Conservation (phyloP, 92 coral and sea anemone species). For the Epizoanthus stellaris region DNA sequence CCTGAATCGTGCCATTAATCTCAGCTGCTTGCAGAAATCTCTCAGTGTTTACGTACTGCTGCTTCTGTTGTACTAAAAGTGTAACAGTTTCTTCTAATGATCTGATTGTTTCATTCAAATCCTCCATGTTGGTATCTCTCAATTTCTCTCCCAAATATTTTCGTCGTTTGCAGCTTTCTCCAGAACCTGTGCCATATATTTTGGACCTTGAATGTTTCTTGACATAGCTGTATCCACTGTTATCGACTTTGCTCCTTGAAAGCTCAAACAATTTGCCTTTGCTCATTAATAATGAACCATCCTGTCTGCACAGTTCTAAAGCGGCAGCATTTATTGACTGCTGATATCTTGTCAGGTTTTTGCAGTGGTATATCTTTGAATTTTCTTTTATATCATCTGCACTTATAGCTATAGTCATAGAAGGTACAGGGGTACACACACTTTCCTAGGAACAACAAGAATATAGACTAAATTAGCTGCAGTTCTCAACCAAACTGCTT, state of each 20-base stretch:
- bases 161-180: background rate
- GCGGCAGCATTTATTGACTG: constrained; percentile 1
- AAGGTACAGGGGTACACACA: no score
- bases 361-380: background rate
- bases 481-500: no score
- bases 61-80: background rate
- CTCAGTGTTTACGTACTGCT: background rate
- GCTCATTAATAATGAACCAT: background rate
- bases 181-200: background rate
- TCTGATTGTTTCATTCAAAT: background rate
- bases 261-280: constrained; percentile 1
- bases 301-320: background rate
- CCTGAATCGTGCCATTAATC: background rate
- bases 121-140: background rate
- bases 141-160: background rate
- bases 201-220: constrained; percentile 7
- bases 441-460: no score
- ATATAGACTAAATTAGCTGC: no score
- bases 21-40: constrained; percentile 7
- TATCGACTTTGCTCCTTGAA: constrained; percentile 1
- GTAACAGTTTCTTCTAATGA: background rate
- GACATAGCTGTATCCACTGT: background rate
- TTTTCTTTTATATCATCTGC: no score
- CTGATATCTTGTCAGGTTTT: background rate
- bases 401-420: no score